These are phyloP conservation scores for Zaprionus inermis DNA, from an alignment of 1,140 invertebrate genomes.

Conservation along the genomic window DNA sequence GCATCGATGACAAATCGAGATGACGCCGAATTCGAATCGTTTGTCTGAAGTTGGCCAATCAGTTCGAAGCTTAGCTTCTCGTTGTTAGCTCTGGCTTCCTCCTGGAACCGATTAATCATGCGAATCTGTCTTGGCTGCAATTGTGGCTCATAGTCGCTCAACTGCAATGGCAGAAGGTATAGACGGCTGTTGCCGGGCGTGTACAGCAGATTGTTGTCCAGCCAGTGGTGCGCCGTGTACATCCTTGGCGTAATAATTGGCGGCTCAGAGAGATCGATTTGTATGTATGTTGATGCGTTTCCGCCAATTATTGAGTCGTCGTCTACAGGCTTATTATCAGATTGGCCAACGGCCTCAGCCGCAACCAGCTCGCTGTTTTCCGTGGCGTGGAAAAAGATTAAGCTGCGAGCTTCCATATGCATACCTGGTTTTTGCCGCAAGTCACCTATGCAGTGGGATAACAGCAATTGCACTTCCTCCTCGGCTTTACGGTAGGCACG, in stretches of 20 bases:
- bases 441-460: conserved; percentile 28
- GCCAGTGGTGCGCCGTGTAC: conserved; percentile 36
- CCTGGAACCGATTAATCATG: conserved; percentile 72
- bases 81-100: conserved; percentile 41
- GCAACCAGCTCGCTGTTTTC: neutral
- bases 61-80: conserved; percentile 38
- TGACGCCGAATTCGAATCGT: neutral
- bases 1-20: conserved; percentile 34
- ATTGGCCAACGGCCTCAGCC: neutral
- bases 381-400: conserved; percentile 60
- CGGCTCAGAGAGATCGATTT: conserved; percentile 64
- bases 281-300: conserved; percentile 48
- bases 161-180: conserved; percentile 43
- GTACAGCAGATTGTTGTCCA: conserved; percentile 51
- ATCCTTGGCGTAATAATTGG: conserved; percentile 45
- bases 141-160: neutral
- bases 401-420: conserved; percentile 40
- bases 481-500: conserved; percentile 62
- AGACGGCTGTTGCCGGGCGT: conserved; percentile 24
- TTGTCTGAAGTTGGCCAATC: conserved; percentile 32
- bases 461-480: conserved; percentile 59
- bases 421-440: neutral
- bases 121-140: conserved; percentile 39
- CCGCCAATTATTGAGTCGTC: conserved; percentile 22
- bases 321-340: conserved; percentile 14